Evolutionary conservation across 2,113 vertebrate genomes (phyloP), one percentile per base, ranked within the genome.

Genomic region (Reinhardtius hippoglossoides): DNA sequence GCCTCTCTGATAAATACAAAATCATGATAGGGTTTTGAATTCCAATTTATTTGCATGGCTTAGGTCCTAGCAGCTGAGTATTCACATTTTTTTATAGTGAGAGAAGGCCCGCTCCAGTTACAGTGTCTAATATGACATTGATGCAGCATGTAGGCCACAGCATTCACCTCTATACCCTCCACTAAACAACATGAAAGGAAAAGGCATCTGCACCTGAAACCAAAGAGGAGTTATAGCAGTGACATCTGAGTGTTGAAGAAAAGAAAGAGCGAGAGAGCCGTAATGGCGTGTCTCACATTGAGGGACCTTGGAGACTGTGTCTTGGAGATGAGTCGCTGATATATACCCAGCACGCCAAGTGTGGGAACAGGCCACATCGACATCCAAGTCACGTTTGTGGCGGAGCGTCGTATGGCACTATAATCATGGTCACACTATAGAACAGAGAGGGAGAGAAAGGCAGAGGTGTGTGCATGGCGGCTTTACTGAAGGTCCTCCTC

Each of bases 281-380:
- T 89, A 90, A 92, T 88, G 78, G 71, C 81, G 72, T 63, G 85
- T 82, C 79, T 92, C 87, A 89, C 91, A 89, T 91, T 91, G 87
- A 89, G 69, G 67, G 89, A 92, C 91, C 91, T 93, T 92, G 87
- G 71, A 79, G 82, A 76, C 74, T 87, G 87, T 85, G 88, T 88
- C 89, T 89, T 80, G 63, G 80, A 87, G 90, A 92, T 91, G 90
- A 90, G 84, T 65, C 15, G 76, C 89, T 83, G 89, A 91, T 92
- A 84, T 78, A 67, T 72, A 87, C 82, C 71, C 83, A 74, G 86
- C 78, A 83, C 75, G 68, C 87, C 52, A 73, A 85, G 78, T 83
- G 86, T 83, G 70, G 65, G 85, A 84, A 77, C 42, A 16, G 59
- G 20, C 60, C 6, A 1, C 48, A 61, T 91, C 82, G 66, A 74